These are phyloP conservation scores for Choloepus didactylus DNA, from an alignment of 2,797 vertebrate species.

Conservation along the genomic window DNA sequence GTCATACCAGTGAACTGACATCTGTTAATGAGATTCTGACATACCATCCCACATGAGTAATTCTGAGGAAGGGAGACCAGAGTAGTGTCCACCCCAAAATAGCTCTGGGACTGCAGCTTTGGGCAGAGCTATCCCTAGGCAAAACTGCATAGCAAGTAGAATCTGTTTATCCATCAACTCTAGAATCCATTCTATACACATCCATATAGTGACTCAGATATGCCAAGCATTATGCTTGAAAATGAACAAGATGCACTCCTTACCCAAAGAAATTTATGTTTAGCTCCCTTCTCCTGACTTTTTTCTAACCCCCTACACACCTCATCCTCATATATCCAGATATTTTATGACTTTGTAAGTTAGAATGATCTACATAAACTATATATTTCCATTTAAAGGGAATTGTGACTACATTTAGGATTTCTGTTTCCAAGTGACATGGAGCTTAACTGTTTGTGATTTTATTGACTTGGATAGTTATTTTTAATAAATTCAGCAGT, in stretches of 20 bases:
- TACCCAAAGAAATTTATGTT: neutral
- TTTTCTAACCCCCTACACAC: neutral
- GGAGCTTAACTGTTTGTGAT: conserved; percentile 14
- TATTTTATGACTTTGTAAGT: neutral
- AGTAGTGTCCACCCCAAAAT: neutral
- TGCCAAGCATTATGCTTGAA: neutral
- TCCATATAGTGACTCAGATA: neutral
- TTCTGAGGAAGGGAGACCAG: conserved; percentile 42
- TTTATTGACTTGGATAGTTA: conserved; percentile 48
- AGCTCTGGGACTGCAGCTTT: neutral
- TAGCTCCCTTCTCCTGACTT: neutral
- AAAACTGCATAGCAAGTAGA: neutral
- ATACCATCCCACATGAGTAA: neutral
- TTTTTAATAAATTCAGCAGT: conserved; percentile 65
- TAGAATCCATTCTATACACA: neutral
- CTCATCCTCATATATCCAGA: neutral
- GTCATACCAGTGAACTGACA: neutral
- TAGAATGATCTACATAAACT: neutral
- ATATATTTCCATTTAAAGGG: neutral
- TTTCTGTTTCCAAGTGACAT: conserved; percentile 10
- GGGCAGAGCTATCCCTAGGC: neutral
- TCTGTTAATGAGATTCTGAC: conserved; percentile 63
- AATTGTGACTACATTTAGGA: neutral
- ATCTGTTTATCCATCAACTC: neutral
- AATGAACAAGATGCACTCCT: neutral